phyloP scores from a whole-genome alignment of 2,797 vertebrate genomes.

The Phataginus tricuspis region DNA sequence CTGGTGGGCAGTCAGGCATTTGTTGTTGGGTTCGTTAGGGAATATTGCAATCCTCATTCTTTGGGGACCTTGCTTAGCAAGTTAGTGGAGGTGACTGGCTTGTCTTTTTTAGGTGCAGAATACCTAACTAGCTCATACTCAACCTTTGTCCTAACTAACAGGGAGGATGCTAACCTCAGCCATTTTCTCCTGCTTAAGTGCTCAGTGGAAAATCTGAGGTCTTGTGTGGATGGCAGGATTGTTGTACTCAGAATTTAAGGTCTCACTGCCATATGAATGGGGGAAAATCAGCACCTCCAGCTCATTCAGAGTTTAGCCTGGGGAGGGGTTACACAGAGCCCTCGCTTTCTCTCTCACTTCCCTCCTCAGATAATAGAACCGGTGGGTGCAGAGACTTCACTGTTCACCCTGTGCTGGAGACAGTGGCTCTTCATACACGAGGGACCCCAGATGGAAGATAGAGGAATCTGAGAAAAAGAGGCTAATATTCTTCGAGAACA shows the following conservation, averaged over 20 bases:
- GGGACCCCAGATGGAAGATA: not conserved
- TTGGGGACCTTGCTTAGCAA: not conserved
- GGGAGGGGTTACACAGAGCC: not conserved
- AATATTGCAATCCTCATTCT: not conserved
- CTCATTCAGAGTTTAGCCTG: not conserved
- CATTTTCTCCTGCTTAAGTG: not conserved
- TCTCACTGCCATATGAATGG: no score
- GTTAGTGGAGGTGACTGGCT: not conserved
- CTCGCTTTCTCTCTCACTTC: no score
- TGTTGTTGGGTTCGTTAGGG: not conserved
- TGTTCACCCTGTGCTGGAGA: not conserved
- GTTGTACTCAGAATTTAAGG: not conserved
- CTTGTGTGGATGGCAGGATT: not conserved
- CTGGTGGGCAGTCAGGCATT: not conserved
- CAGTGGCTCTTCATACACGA: not conserved
- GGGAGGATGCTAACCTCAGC: not conserved
- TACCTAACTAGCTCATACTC: not conserved
- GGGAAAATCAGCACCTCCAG: not conserved
- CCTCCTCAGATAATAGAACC: not conserved
- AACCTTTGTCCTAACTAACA: not conserved
- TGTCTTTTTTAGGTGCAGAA: not conserved
- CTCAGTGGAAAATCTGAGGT: not conserved
- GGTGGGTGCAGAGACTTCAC: not conserved
- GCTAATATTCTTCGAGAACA: not conserved
- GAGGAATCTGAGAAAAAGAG: not conserved